These are phyloP conservation scores for Chamaea fasciata DNA, from an alignment of 2,113 vertebrate species.

Conservation along the genomic window DNA sequence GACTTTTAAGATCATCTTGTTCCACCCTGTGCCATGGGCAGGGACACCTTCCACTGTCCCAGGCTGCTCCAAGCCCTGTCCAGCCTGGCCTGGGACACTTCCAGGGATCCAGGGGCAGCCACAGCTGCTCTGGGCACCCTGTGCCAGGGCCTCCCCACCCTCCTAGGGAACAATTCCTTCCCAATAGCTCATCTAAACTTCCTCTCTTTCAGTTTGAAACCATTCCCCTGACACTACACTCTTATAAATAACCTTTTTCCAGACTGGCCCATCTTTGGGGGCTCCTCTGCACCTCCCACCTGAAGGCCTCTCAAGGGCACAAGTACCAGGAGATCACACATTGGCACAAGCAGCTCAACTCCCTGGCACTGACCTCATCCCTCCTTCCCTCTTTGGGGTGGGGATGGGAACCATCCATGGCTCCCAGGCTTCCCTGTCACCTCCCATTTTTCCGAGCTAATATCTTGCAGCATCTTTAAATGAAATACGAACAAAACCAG, in stretches of 20 bases:
- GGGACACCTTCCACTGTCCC: neutral
- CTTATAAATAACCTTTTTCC: neutral
- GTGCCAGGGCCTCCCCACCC: neutral
- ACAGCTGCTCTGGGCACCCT: neutral
- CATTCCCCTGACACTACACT: neutral
- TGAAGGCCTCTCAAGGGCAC: neutral
- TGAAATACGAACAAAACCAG: neutral
- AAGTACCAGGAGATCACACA: neutral
- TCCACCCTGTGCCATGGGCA: neutral
- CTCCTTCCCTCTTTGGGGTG: neutral
- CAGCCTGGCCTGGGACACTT: neutral
- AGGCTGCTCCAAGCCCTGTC: neutral
- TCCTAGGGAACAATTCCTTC: accelerated
- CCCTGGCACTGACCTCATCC: accelerated
- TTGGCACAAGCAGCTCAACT: neutral
- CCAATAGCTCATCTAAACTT: neutral
- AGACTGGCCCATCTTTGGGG: neutral
- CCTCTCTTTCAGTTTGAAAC: neutral
- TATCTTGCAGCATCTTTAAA: neutral
- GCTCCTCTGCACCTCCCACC: neutral
- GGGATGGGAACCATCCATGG: neutral
- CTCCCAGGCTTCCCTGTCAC: neutral
- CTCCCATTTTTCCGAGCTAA: neutral
- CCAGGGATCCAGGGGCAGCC: neutral
- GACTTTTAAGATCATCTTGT: accelerated